A percentile compares a stretch with the other conserved stretches of the same genome.
Conservation (phyloP, 53 echinoderm and acorn worm genomes). For the Hippasteria phrygiana region DNA sequence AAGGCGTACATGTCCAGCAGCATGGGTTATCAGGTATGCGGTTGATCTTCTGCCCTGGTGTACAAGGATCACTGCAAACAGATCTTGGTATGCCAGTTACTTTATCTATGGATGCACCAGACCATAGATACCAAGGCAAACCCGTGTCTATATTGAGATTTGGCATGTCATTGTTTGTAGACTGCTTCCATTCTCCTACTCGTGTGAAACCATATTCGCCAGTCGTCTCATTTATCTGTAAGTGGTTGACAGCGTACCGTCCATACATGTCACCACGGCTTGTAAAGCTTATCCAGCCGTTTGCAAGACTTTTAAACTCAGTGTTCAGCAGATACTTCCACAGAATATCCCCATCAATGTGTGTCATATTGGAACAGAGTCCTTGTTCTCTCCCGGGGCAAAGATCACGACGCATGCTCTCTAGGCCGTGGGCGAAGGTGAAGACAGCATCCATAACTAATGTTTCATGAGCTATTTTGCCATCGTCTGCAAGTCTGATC, state of each 20-base stretch:
- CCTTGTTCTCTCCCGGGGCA: slow-evolving; percentile 59
- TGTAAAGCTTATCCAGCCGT: slow-evolving; percentile 78
- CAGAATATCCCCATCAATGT: slow-evolving; percentile 64
- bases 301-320: slow-evolving; percentile 71
- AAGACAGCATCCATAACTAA: slow-evolving; percentile 92
- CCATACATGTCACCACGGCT: slow-evolving; percentile 79
- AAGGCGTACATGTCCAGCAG: slow-evolving; percentile 90
- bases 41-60: slow-evolving; percentile 70
- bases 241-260: slow-evolving; percentile 78
- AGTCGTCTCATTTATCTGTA: slow-evolving; percentile 65
- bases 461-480: slow-evolving; percentile 76
- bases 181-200: slow-evolving; percentile 81
- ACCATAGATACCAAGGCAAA: slow-evolving; percentile 82
- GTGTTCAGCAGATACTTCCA: slow-evolving; percentile 60
- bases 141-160: slow-evolving; percentile 38
- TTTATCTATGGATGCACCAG: slow-evolving; percentile 5
- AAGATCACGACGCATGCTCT: slow-evolving; percentile 69
- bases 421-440: slow-evolving; percentile 82
- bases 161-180: not conserved
- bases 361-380: slow-evolving; percentile 71
- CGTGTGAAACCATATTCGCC: slow-evolving; percentile 67
- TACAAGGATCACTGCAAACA: slow-evolving; percentile 85
- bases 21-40: slow-evolving; percentile 81
- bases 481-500: slow-evolving; percentile 26
- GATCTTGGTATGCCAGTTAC: slow-evolving; percentile 79